These are phyloP conservation scores for Galago senegalensis DNA, from an alignment of 2,797 vertebrate genomes.

Conservation along the genomic window DNA sequence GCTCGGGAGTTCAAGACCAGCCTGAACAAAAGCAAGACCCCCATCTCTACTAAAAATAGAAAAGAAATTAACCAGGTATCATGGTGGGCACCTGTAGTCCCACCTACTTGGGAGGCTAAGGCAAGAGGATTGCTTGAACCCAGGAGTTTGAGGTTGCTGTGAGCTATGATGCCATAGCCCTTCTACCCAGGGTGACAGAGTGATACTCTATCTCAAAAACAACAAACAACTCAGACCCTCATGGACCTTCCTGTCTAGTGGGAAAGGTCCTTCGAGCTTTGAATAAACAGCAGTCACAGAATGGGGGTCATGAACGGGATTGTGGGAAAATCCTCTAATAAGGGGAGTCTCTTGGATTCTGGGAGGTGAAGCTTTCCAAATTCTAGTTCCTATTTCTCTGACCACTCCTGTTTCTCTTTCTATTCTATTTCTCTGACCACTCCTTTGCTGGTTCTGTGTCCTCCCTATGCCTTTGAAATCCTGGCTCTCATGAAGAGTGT, in stretches of 20 bases:
- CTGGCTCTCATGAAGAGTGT: neutral
- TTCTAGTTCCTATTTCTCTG: conserved; percentile 14
- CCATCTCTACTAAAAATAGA: too few relatives aligned
- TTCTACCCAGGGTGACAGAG: too few relatives aligned
- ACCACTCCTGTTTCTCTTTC: neutral
- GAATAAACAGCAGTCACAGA: neutral
- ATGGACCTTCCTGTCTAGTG: neutral
- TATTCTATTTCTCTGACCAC: neutral
- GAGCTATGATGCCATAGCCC: too few relatives aligned
- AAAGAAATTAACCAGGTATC: too few relatives aligned
- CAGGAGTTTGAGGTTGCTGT: too few relatives aligned
- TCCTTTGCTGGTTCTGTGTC: neutral
- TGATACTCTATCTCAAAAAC: too few relatives aligned
- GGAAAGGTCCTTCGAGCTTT: neutral
- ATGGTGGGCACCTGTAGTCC: too few relatives aligned
- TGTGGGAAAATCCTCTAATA: neutral
- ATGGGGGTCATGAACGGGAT: neutral
- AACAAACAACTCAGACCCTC: neutral
- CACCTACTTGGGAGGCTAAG: too few relatives aligned
- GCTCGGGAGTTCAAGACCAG: too few relatives aligned
- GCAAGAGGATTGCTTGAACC: too few relatives aligned
- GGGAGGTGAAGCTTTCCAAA: neutral
- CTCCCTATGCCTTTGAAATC: neutral
- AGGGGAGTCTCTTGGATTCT: neutral
- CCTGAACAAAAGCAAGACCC: too few relatives aligned